These are phyloP conservation scores for Pollenia amentaria DNA, from an alignment of 2,888 invertebrate genomes.

Conservation along the genomic window DNA sequence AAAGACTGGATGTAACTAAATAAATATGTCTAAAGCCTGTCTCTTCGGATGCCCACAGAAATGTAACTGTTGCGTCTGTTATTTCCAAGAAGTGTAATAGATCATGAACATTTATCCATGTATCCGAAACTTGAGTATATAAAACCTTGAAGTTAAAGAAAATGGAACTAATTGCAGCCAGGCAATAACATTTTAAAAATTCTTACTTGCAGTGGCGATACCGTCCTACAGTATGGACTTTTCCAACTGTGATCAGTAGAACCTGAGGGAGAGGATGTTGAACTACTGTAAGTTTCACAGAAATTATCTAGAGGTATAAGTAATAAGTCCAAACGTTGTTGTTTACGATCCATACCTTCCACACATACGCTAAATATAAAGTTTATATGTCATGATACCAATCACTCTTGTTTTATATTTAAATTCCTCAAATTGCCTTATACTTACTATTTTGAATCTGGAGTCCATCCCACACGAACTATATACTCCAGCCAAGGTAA, in stretches of 20 bases:
- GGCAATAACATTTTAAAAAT: neutral
- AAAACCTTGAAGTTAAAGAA: conserved; percentile 80
- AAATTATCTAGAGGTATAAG: conserved; percentile 93
- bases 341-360: conserved; percentile 94
- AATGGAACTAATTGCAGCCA: neutral
- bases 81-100: conserved; percentile 91
- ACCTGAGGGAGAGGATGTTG: conserved; percentile 84
- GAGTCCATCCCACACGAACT: conserved; percentile 97
- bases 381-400: conserved; percentile 3
- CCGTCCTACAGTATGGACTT: conserved; percentile 82
- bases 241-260: conserved; percentile 84
- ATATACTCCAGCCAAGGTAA: conserved; percentile 98
- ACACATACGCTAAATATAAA: conserved; percentile 91
- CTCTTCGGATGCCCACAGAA: conserved; percentile 97
- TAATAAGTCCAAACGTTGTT: conserved; percentile 93
- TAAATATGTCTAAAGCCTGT: conserved; percentile 95
- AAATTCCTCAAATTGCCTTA: neutral
- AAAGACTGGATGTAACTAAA: conserved; percentile 88
- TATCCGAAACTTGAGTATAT: conserved; percentile 86
- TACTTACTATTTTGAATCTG: conserved; percentile 94
- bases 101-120: conserved; percentile 98
- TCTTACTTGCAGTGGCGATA: conserved; percentile 82
- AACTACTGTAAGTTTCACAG: conserved; percentile 85
- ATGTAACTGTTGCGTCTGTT: conserved; percentile 85
- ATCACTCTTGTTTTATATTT: neutral